Base-by-base conservation (phyloP, 2,888 invertebrate genomes). In the Strigamia maritima region DNA sequence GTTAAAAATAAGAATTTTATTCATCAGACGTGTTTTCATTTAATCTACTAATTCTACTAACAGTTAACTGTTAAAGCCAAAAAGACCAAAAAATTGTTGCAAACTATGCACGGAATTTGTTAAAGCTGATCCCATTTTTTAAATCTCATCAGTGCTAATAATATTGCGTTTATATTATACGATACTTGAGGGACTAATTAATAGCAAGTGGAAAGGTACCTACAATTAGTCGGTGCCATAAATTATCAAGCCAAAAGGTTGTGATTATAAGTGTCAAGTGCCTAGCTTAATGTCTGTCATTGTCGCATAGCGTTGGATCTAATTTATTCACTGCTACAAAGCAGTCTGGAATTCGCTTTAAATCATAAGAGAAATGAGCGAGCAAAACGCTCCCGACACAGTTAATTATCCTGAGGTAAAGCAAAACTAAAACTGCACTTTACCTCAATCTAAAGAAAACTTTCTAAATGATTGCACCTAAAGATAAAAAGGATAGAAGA, bases 221-320 rank as follows among this genome's bases (percentile, higher is more conserved):
- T 70, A 70, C 70, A 70, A 70, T 70, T 70, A 70, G 70, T 70
- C 70, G 26, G 12, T 70, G 70, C 70, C 28, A 70, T 70, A 70
- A 70, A 70, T 70, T 70, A 28, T 70, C 70, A 70, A 70, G 70
- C 70, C 70, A 70, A 70, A 70, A 70, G 70, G 70, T 70, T 70
- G 70, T 70, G 70, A 70, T 70, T 70, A 70, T 70, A 70, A 70
- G 70, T 70, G 70, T 70, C 70, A 70, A 70, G 70, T 70, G 70
- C 70, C 70, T 70, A 26, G 70, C 70, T 70, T 70, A 70, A 70
- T 70, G 70, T 70, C 70, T 70, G 70, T 70, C 70, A 70, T 70
- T 70, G 70, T 70, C 70, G 70, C 70, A 28, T 70, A 70, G 70
- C 70, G 70, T 26, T 70, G 70, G 26, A 26, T 70, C 70, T 70